These are phyloP conservation scores for Channa striata DNA, from an alignment of 2,797 vertebrate genomes.

Conservation along the genomic window DNA sequence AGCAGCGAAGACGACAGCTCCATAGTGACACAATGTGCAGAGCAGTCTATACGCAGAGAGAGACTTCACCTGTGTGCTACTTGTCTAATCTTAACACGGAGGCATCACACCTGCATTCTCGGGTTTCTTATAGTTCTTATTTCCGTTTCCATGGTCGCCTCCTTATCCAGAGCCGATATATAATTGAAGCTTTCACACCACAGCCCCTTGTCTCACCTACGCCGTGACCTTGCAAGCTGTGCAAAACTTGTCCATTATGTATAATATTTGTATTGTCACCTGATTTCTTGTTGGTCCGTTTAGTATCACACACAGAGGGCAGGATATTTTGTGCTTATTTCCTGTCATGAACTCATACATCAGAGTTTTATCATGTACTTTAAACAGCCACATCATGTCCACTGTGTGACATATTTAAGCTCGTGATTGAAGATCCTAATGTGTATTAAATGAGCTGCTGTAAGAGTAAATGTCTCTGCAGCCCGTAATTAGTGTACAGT, in stretches of 20 bases:
- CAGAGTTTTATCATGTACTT: slow-evolving; percentile 3
- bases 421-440: slow-evolving; percentile 10
- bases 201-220: slow-evolving; percentile 47
- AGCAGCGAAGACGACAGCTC: slow-evolving; percentile 65
- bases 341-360: background rate
- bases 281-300: slow-evolving; percentile 7
- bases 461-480: slow-evolving; percentile 15
- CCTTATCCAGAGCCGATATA: slow-evolving; percentile 72
- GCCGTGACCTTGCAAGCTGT: slow-evolving; percentile 51
- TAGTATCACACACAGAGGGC: slow-evolving; percentile 20
- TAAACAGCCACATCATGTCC: background rate
- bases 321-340: background rate
- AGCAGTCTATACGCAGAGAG: slow-evolving; percentile 41
- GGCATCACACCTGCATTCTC: slow-evolving; percentile 78
- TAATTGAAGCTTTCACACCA: slow-evolving; percentile 73
- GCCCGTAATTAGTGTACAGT: slow-evolving; percentile 13
- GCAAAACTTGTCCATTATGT: slow-evolving; percentile 15
- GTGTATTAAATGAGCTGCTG: slow-evolving; percentile 28
- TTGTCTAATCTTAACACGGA: slow-evolving; percentile 65
- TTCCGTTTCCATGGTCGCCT: slow-evolving; percentile 86
- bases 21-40: slow-evolving; percentile 71
- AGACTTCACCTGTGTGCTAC: slow-evolving; percentile 62
- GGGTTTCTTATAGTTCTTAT: slow-evolving; percentile 85
- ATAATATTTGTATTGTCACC: slow-evolving; percentile 1
- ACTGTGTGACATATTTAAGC: slow-evolving; percentile 15